Conservation (phyloP, 2,113 vertebrate species). For the Oreochromis tanganicae region DNA sequence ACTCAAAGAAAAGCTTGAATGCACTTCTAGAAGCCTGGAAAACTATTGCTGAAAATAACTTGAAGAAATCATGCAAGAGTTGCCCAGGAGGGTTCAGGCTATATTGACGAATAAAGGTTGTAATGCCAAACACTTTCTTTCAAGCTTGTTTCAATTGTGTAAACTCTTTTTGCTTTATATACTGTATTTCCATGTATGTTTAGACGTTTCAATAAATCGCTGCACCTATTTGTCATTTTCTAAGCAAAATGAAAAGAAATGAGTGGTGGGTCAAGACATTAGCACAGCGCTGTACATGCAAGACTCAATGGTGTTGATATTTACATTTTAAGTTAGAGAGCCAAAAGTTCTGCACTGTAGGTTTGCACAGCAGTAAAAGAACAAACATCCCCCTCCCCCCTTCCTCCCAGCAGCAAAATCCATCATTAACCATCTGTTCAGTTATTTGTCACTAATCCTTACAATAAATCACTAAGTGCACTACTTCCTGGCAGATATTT, state of each 20-base stretch:
- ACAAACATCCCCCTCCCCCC: neutral
- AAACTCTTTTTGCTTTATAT: neutral
- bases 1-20: neutral
- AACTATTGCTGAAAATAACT: neutral
- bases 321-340: neutral
- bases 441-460: neutral
- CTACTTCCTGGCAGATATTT: neutral
- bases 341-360: neutral
- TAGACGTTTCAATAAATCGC: neutral
- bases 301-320: neutral
- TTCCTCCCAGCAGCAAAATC: neutral
- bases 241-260: neutral
- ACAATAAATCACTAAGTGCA: neutral
- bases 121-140: neutral
- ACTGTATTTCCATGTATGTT: neutral
- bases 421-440: conserved; percentile 2
- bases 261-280: neutral
- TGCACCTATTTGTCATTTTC: neutral
- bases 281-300: neutral
- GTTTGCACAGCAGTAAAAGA: neutral
- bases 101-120: neutral
- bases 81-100: neutral
- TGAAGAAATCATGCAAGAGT: neutral
- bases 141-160: neutral
- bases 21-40: neutral